phyloP scores from a whole-genome alignment of 1,140 invertebrate genomes.

The Nomia melanderi region DNA sequence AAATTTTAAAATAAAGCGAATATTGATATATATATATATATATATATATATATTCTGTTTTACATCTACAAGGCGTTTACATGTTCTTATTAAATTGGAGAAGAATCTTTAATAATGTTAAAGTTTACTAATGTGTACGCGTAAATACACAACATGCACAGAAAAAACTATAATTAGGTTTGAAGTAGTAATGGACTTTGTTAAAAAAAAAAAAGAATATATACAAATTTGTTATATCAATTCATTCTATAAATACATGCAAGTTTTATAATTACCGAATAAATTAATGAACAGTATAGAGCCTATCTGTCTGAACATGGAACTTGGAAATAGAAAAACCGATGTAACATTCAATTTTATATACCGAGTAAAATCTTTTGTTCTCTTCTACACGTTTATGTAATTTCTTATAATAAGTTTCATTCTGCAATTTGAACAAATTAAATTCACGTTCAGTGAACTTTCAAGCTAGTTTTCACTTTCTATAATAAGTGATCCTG shows the following conservation, averaged over 20 bases:
- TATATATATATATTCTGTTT: background rate
- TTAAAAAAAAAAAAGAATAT: too few relatives aligned
- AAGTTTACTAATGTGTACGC: background rate
- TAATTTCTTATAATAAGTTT: background rate
- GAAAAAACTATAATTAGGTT: background rate
- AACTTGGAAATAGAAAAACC: background rate
- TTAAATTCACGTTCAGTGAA: constrained; percentile 1
- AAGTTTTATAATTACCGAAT: background rate
- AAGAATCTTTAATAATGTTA: background rate
- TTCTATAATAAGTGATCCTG: constrained; percentile 8
- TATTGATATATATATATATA: background rate
- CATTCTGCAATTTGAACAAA: background rate
- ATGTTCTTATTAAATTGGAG: background rate
- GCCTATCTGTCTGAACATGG: too few relatives aligned
- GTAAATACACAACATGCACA: background rate
- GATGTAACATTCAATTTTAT: background rate
- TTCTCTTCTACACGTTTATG: background rate
- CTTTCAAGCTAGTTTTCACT: constrained; percentile 13
- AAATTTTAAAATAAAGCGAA: background rate
- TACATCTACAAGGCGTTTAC: too few relatives aligned
- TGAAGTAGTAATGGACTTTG: background rate
- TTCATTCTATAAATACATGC: too few relatives aligned
- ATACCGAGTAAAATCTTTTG: background rate
- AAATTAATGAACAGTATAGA: background rate
- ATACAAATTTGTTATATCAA: too few relatives aligned